phyloP scores from a whole-genome alignment of 2,797 vertebrate genomes.

The Manis pentadactyla region DNA sequence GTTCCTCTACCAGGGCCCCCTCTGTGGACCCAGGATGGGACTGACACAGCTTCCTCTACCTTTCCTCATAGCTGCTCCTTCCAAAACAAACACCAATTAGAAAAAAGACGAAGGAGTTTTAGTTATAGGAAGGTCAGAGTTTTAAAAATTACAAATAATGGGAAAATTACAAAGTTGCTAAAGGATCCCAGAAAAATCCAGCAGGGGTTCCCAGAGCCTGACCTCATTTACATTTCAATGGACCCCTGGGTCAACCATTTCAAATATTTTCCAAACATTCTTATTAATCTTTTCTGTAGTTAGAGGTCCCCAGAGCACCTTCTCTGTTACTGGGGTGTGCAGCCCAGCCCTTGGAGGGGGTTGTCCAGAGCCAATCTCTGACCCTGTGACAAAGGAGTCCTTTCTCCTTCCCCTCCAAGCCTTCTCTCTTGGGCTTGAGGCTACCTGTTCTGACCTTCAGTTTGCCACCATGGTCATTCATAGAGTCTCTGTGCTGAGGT shows the following conservation, averaged over 20 bases:
- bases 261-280: background rate
- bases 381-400: background rate
- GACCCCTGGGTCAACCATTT: background rate
- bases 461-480: background rate
- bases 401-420: background rate
- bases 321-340: background rate
- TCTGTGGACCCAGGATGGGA: background rate
- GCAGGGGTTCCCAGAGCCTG: background rate
- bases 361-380: background rate
- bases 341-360: background rate
- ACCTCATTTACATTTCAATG: background rate
- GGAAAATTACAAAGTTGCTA: constrained; percentile 42
- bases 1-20: background rate
- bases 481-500: background rate
- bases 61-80: background rate
- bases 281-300: background rate
- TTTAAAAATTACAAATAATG: background rate
- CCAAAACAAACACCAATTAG: constrained; percentile 51
- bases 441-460: background rate
- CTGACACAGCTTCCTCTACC: background rate
- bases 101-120: constrained; percentile 16
- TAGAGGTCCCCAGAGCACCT: background rate
- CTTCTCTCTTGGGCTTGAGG: background rate
- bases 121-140: constrained; percentile 48
- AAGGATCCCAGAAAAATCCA: background rate